Evolutionary conservation across 2,797 vertebrate species (phyloP), one percentile per base, ranked within the genome.

Genomic region (Pyrocephalus nanus): DNA sequence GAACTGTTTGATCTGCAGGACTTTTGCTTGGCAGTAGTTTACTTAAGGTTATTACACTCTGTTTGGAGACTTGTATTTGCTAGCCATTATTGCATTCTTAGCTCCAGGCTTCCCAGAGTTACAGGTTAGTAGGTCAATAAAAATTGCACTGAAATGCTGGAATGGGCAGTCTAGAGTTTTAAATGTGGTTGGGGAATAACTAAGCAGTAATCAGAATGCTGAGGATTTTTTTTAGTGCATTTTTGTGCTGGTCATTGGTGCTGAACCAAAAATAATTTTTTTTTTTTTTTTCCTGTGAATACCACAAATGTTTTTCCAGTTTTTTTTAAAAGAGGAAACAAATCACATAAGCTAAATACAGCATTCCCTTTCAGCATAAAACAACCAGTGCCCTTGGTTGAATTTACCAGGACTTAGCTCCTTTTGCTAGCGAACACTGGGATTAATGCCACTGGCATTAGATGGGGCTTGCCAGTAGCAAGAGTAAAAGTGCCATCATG

Each of bases 141-240:
- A 98, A 98, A 97, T 98, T 98, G 97, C 97, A 95, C 94, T 97
- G 98, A 97, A 97, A 98, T 98, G 97, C 97, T 92, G 83, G 69
- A 93, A 76, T 85, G 93, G 91, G 79, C 75, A 92, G 71, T 53
- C 54, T 55, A 26, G 45, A 61, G 78, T 88, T 94, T 95, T 78
- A 92, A 75, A 73, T 76, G 88, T 79, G 64, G 6, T 50, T 91
- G 36, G 95, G 81, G 93, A 94, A 80, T 92, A 88, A 55, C 69
- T 40, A 9, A 47, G 61, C 32, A 30, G 48, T 86, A 64, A 66
- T 84, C n/a, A 38, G 38, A 77, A 79, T 15, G 15, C 47, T n/a
- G 12, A 82, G 29, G 42, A 53, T 4, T 73, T 73, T 55, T 53
- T 69, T 62, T 60, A 3, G 6, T 84, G 57, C 38, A 36, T 86